A percentile compares a stretch with the other conserved stretches of the same genome.
These are phyloP conservation scores for Trichomalopsis sarcophagae DNA, from an alignment of 1,140 invertebrate genomes.

Conservation along the genomic window DNA sequence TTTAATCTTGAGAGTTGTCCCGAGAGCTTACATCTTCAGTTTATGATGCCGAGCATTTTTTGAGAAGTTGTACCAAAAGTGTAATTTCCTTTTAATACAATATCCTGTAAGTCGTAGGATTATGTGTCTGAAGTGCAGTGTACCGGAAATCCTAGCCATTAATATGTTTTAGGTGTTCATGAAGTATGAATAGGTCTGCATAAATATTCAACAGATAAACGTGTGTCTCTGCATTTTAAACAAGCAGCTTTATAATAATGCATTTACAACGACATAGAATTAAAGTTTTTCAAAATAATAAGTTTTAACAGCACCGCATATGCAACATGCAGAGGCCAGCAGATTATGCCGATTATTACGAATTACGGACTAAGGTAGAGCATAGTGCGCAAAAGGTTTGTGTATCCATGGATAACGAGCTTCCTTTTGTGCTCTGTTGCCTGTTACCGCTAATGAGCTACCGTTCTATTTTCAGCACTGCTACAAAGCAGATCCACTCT, in stretches of 20 bases:
- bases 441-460: conserved; percentile 72
- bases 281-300: too few species aligned
- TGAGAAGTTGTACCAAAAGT: conserved; percentile 55
- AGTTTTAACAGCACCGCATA: too few species aligned
- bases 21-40: conserved; percentile 49
- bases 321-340: background rate
- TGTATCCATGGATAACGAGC: conserved; percentile 72
- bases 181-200: too few species aligned
- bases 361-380: conserved; percentile 42
- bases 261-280: too few species aligned
- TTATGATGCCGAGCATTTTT: conserved; percentile 50
- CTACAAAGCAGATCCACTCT: conserved; percentile 49
- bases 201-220: too few species aligned
- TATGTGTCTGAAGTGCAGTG: too few species aligned
- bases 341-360: background rate
- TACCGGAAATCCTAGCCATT: too few species aligned
- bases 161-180: too few species aligned
- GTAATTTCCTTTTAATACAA: conserved; percentile 49
- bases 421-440: conserved; percentile 69
- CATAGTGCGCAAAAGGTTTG: conserved; percentile 59
- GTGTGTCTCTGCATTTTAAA: too few species aligned
- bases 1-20: conserved; percentile 53
- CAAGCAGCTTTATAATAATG: too few species aligned
- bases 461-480: conserved; percentile 67
- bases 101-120: too few species aligned